A percentile compares a stretch with the other conserved stretches of the same genome.
Evolutionary conservation across 1,140 invertebrate genomes (phyloP).

Genomic region (Brachionus calyciflorus): DNA sequence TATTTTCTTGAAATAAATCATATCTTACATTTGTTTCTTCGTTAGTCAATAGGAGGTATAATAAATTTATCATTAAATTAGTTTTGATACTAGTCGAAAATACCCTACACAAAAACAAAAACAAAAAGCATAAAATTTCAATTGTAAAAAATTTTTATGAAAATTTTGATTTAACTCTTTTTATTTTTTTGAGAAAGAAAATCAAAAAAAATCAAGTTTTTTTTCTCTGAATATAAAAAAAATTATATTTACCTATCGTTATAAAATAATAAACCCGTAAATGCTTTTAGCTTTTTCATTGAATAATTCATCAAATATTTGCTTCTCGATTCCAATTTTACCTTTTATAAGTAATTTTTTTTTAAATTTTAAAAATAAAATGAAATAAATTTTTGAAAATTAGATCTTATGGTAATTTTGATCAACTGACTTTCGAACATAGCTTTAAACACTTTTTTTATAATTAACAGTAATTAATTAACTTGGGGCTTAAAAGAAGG

Average conservation of each 20-base stretch:
- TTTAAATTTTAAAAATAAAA: not conserved
- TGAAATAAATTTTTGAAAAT: too few species aligned
- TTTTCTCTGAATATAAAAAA: not conserved
- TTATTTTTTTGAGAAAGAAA: not conserved
- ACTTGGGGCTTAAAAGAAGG: too few species aligned
- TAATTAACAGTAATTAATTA: too few species aligned
- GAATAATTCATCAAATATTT: constrained; percentile 42
- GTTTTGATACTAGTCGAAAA: constrained; percentile 3
- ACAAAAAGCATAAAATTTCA: too few species aligned
- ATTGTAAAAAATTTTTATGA: too few species aligned
- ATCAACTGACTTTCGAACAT: too few species aligned
- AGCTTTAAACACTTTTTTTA: too few species aligned
- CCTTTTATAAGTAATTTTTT: constrained; percentile 16
- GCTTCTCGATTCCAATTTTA: constrained; percentile 38
- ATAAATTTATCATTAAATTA: constrained; percentile 26
- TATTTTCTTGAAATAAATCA: constrained; percentile 19
- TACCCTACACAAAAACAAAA: not conserved
- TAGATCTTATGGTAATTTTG: too few species aligned
- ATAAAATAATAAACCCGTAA: constrained; percentile 28
- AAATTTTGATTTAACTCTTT: not conserved
- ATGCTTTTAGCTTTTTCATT: constrained; percentile 35
- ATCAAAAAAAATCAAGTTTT: not conserved
- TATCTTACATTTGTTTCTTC: constrained; percentile 34
- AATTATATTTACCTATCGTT: constrained; percentile 38
- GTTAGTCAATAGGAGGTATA: constrained; percentile 33